These are phyloP conservation scores for Ataeniobius toweri DNA, from an alignment of 2,797 vertebrate genomes.

Conservation along the genomic window DNA sequence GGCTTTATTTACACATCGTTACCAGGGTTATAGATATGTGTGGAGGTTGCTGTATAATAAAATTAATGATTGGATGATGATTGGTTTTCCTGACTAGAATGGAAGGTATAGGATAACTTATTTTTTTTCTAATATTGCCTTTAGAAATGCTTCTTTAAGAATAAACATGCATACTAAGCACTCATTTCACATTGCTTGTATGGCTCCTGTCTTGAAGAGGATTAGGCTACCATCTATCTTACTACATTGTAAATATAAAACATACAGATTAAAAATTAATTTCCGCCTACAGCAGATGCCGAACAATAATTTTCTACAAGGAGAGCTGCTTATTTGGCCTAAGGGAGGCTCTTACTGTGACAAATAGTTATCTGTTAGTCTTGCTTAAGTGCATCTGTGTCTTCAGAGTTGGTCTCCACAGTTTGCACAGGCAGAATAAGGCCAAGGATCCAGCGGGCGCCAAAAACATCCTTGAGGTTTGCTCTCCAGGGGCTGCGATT, in stretches of 20 bases:
- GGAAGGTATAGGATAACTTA: neutral
- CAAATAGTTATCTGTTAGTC: slow-evolving; percentile 64
- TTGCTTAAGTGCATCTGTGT: slow-evolving; percentile 69
- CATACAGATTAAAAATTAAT: slow-evolving; percentile 24
- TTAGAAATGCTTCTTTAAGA: slow-evolving; percentile 42
- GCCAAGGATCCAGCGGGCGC: slow-evolving; percentile 92
- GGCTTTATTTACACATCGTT: neutral
- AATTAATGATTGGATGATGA: slow-evolving; percentile 2
- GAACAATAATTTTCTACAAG: slow-evolving; percentile 29
- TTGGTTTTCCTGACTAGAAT: slow-evolving; percentile 1
- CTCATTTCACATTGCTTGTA: slow-evolving; percentile 52
- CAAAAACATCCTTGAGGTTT: slow-evolving; percentile 95
- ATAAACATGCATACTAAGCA: slow-evolving; percentile 39
- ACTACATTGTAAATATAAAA: slow-evolving; percentile 42
- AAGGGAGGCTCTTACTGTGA: slow-evolving; percentile 1
- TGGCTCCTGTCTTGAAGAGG: slow-evolving; percentile 70
- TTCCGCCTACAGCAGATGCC: slow-evolving; percentile 9
- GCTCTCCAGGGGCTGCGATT: slow-evolving; percentile 83
- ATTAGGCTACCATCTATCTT: slow-evolving; percentile 43
- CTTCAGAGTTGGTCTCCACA: slow-evolving; percentile 77
- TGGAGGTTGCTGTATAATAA: slow-evolving; percentile 5
- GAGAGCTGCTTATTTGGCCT: slow-evolving; percentile 22
- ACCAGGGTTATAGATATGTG: neutral
- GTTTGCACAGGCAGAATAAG: slow-evolving; percentile 91
- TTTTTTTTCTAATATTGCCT: slow-evolving; percentile 49